Percentiles rank a stretch among this genome's conserved stretches.
These are phyloP conservation scores for Dolichallabes microphthalmus DNA, from an alignment of 2,113 vertebrate species.

Conservation along the genomic window DNA sequence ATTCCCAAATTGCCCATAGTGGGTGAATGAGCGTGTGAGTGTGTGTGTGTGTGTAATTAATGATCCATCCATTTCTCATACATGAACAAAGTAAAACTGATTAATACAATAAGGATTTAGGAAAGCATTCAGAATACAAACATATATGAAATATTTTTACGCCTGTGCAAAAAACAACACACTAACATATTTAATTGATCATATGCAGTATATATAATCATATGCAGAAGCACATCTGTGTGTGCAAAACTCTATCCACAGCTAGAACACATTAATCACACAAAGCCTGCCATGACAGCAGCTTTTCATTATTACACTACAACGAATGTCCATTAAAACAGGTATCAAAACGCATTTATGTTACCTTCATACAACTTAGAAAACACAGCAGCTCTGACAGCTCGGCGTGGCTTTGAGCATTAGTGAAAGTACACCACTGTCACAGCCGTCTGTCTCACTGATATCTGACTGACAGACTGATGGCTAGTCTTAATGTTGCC, in stretches of 20 bases:
- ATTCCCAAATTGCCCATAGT: too few species aligned
- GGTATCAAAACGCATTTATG: neutral
- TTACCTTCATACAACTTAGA: neutral
- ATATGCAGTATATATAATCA: neutral
- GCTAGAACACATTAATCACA: neutral
- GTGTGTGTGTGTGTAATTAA: neutral
- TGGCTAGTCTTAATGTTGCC: neutral
- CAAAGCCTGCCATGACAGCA: neutral
- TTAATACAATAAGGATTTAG: neutral
- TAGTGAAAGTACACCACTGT: neutral
- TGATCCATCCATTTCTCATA: neutral
- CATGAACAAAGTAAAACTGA: neutral
- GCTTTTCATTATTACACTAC: constrained; percentile 7
- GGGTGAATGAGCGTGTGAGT: too few species aligned
- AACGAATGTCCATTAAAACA: neutral
- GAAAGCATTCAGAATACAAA: neutral
- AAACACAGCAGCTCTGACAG: neutral
- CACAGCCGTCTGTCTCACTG: neutral
- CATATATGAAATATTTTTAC: neutral
- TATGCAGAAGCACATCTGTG: neutral
- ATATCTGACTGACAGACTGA: neutral
- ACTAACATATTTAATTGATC: neutral
- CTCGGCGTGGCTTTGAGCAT: neutral
- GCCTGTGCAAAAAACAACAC: neutral
- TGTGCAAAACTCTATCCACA: neutral